phyloP scores from a whole-genome alignment of 2,797 vertebrate genomes.

The Echeneis naucrates region DNA sequence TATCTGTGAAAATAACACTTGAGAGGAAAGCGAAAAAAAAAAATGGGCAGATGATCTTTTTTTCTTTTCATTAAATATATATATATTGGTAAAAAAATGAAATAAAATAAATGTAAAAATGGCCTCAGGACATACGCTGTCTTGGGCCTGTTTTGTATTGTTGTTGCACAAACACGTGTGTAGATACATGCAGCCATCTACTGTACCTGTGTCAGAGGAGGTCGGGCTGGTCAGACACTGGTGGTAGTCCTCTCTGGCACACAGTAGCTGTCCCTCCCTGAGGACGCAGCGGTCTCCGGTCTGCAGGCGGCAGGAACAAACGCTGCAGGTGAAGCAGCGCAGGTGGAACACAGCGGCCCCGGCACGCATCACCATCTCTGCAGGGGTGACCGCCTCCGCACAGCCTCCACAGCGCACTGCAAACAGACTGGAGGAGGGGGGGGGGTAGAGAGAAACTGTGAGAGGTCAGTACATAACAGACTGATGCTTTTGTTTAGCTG shows the following conservation, averaged over 20 bases:
- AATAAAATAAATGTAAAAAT: no score
- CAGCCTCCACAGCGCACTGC: constrained; percentile 92
- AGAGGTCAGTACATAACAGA: constrained; percentile 45
- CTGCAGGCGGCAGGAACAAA: constrained; percentile 92
- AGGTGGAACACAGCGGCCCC: constrained; percentile 94
- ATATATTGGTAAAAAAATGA: no score
- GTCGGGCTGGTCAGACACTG: constrained; percentile 88
- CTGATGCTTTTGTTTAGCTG: constrained; percentile 51
- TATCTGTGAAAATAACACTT: no score
- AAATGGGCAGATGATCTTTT: no score
- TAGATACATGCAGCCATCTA: not conserved
- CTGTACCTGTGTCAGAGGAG: constrained; percentile 91
- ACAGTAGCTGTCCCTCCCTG: constrained; percentile 93
- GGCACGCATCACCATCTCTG: constrained; percentile 94
- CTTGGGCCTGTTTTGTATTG: not conserved
- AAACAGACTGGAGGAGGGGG: constrained; percentile 87
- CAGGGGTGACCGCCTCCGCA: constrained; percentile 87
- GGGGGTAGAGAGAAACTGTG: constrained; percentile 18
- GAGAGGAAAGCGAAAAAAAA: no score
- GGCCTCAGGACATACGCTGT: no score
- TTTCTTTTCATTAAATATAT: not conserved
- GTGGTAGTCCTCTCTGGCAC: constrained; percentile 92
- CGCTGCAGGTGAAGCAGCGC: constrained; percentile 95
- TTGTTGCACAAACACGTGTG: not conserved
- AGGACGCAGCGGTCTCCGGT: constrained; percentile 95